phyloP scores from a whole-genome alignment of 2,113 vertebrate species.

The Scartelaos histophorus region DNA sequence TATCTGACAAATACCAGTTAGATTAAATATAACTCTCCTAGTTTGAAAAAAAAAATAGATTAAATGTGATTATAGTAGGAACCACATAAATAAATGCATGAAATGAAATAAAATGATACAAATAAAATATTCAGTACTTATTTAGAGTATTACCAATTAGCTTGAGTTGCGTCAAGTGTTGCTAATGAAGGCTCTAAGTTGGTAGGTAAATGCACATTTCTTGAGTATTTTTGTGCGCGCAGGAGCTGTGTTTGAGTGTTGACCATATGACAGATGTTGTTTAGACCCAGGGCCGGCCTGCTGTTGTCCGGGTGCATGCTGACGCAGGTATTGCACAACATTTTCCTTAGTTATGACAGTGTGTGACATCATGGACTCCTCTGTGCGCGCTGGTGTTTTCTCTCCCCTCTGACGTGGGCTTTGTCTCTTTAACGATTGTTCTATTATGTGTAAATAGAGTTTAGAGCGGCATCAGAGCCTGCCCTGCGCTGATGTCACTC shows the following conservation, averaged over 20 bases:
- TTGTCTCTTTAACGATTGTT: constrained; percentile 34
- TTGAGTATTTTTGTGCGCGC: too few relatives aligned
- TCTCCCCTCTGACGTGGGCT: constrained; percentile 46
- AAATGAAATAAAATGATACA: too few relatives aligned
- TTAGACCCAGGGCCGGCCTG: constrained; percentile 50
- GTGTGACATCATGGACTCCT: constrained; percentile 66
- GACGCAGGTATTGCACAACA: constrained; percentile 66
- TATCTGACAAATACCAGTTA: too few relatives aligned
- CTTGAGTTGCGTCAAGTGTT: too few relatives aligned
- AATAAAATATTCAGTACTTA: too few relatives aligned
- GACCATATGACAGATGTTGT: constrained; percentile 59
- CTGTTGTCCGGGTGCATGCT: constrained; percentile 49
- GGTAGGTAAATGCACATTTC: too few relatives aligned
- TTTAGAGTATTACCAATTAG: too few relatives aligned
- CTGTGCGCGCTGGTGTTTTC: constrained; percentile 35
- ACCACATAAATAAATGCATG: too few relatives aligned
- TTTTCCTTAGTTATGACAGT: constrained; percentile 60
- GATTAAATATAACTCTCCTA: too few relatives aligned
- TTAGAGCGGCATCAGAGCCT: constrained; percentile 19
- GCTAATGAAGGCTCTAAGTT: too few relatives aligned
- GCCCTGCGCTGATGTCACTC: constrained; percentile 41
- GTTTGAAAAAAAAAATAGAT: too few relatives aligned
- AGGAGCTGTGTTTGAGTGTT: background rate
- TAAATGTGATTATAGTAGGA: too few relatives aligned
- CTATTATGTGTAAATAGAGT: constrained; percentile 71